These are phyloP conservation scores for Terrapene triunguis DNA, from an alignment of 2,113 vertebrate species.

Conservation along the genomic window DNA sequence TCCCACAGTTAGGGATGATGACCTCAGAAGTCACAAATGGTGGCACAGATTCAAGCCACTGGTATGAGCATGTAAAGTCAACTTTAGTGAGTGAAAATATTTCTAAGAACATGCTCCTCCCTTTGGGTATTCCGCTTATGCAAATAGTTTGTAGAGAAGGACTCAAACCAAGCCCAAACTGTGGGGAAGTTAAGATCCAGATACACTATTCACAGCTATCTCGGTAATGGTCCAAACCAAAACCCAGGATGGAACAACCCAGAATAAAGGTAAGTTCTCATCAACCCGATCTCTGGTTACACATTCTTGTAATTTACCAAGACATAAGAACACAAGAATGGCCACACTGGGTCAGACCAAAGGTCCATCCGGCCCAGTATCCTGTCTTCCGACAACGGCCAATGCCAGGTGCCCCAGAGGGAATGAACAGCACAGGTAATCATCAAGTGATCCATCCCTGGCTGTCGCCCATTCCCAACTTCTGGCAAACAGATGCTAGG, in stretches of 20 bases:
- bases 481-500: too few species aligned
- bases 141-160: neutral
- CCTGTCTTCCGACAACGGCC: too few species aligned
- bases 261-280: neutral
- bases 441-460: too few species aligned
- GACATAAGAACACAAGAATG: neutral
- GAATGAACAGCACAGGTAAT: too few species aligned
- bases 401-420: too few species aligned
- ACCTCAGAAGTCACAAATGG: neutral
- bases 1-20: neutral
- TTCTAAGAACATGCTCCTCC: neutral
- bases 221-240: neutral
- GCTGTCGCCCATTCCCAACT: too few species aligned
- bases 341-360: too few species aligned
- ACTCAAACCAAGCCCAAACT: neutral
- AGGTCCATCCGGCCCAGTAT: too few species aligned
- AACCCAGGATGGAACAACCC: neutral
- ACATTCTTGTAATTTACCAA: neutral
- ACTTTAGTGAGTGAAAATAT: constrained; percentile 1
- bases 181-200: neutral
- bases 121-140: neutral
- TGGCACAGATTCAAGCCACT: neutral
- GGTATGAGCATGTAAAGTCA: neutral
- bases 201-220: neutral
- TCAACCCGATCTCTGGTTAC: neutral